Percentiles rank a stretch among this genome's conserved stretches.
Conservation (phyloP, 2,888 invertebrate genomes). For the Chloroclystis v-ata region DNA sequence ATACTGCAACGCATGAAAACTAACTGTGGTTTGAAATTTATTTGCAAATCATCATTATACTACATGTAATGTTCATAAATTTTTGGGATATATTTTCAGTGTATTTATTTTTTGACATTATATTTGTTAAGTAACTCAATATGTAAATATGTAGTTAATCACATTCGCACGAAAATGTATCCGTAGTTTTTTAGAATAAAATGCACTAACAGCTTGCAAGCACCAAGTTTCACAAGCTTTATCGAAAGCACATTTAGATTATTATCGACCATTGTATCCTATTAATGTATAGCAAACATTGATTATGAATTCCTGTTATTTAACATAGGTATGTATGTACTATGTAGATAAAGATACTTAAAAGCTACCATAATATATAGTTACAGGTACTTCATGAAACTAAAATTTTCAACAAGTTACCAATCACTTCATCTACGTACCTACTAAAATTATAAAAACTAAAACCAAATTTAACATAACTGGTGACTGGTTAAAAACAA, state of each 20-base stretch:
- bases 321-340: no score
- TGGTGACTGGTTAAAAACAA: constrained; percentile 1
- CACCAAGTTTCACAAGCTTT: constrained; percentile 57
- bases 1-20: constrained; percentile 60
- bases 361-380: no score
- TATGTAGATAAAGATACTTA: no score
- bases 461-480: no score
- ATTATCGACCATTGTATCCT: no score
- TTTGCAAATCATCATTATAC: constrained; percentile 42
- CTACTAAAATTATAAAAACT: no score
- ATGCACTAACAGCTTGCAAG: constrained; percentile 72
- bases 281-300: no score
- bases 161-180: constrained; percentile 44
- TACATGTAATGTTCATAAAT: constrained; percentile 17
- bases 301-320: no score
- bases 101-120: not conserved
- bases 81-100: constrained; percentile 44
- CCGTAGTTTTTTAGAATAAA: constrained; percentile 42
- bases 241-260: constrained; percentile 43
- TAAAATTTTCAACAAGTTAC: not conserved
- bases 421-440: no score
- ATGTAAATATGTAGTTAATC: not conserved
- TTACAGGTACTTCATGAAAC: no score
- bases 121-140: no score
- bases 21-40: constrained; percentile 49